A percentile compares a stretch with the other conserved stretches of the same genome.
Evolutionary conservation across 2,113 vertebrate genomes (phyloP).

Genomic region (Cheilinus undulatus): DNA sequence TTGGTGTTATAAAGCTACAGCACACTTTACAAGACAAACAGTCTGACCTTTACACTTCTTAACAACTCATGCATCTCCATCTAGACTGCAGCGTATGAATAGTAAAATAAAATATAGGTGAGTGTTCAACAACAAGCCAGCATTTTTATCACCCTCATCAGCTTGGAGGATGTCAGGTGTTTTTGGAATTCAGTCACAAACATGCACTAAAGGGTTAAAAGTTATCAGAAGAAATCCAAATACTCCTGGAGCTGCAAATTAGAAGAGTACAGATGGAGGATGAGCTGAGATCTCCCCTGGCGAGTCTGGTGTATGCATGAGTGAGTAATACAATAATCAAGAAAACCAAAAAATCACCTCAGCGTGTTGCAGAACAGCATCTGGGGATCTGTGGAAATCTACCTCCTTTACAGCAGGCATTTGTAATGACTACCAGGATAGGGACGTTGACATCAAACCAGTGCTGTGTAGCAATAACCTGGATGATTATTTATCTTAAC

Average conservation of each 20-base stretch:
- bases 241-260: background rate
- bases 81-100: no score
- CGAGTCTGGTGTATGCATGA: background rate
- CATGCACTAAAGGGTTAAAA: no score
- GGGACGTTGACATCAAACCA: no score
- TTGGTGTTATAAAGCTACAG: no score
- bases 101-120: no score
- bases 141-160: background rate
- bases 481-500: no score
- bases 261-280: background rate
- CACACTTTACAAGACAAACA: no score
- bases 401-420: background rate
- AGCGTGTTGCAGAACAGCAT: background rate
- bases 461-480: no score
- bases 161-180: background rate
- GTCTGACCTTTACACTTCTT: no score
- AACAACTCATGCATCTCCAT: no score
- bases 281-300: background rate
- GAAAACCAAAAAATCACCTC: background rate
- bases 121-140: no score
- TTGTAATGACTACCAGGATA: background rate
- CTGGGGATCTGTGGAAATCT: background rate
- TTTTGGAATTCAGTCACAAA: background rate
- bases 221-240: no score
- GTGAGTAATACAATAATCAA: conserved; percentile 4